Evolutionary conservation across 2,797 vertebrate species (phyloP), one percentile per base, ranked within the genome.

Genomic region (Gobionotothen gibberifrons): DNA sequence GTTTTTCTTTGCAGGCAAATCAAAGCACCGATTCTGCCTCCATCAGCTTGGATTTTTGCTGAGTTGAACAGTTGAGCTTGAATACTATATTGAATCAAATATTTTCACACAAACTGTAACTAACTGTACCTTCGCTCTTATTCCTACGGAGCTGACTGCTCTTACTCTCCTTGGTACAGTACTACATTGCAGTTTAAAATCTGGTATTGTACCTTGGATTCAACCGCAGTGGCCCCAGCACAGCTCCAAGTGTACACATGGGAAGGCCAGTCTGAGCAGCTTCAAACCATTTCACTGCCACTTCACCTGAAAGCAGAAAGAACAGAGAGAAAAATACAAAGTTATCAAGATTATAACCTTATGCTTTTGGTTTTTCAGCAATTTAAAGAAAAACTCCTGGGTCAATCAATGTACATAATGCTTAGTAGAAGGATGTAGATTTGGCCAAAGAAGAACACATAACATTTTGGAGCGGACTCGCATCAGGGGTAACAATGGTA

Each of bases 251-350:
- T 64, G 96, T 74, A 69, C 98, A 99, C 98, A 99, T 99, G 80
- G 98, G 98, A 69, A 99, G 92, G 40, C 96, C 96, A 0, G 97
- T 98, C 93, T 99, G 97, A 54, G 96, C 76, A 0, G 98, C 97
- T 80, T 99, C 98, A 0, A 99, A 99, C 95, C 96, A 98, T 60
- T 99, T 99, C 54, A 99, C 98, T 32, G 95, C 95, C 1, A 99
- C 94, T 84, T 99, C 98, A 0, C 98, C 98, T 99, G 80, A 55
- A 74, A 46, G 15, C 22, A 62, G 22, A 17, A 36, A 21, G 11
- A 57, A 59, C n/a, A 62, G 1, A 12, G 11, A 32, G 6, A 68
- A 40, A 62, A 14, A 19, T 1, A 54, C 11, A 63, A 5, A 55
- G 7, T 58, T 3, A 12, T 64, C 49, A 8, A 46, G 21, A 79